Evolutionary conservation across 2,888 invertebrate genomes (phyloP).

Genomic region (Microctonus hyperodae): DNA sequence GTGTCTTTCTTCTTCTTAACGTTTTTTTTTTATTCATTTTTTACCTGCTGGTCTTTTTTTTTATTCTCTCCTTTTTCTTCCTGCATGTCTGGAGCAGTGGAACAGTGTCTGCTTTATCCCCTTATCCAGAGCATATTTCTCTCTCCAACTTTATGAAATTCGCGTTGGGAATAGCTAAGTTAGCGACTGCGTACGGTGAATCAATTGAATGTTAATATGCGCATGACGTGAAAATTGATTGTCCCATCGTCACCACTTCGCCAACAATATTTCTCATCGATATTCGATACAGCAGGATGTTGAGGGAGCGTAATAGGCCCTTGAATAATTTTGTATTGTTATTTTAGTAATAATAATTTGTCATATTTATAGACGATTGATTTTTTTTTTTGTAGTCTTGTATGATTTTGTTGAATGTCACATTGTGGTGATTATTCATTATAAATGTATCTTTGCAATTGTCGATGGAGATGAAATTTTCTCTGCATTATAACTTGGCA

Average conservation of each 20-base stretch:
- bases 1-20: neutral
- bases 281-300: constrained; percentile 30
- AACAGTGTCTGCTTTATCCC: neutral
- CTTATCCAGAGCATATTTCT: constrained; percentile 13
- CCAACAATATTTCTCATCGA: constrained; percentile 20
- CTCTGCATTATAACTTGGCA: no score
- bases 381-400: no score
- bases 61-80: neutral
- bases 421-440: no score
- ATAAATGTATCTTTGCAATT: no score
- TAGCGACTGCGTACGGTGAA: constrained; percentile 24
- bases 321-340: neutral
- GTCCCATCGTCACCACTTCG: neutral
- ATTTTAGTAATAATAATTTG: neutral
- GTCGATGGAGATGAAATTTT: no score
- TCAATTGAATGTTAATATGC: constrained; percentile 31
- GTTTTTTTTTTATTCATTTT: neutral
- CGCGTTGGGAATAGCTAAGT: constrained; percentile 26
- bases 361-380: no score
- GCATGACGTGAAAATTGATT: constrained; percentile 32
- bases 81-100: neutral
- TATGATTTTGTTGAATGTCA: no score
- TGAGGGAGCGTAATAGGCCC: neutral
- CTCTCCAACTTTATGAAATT: constrained; percentile 10
- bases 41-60: neutral